Percentiles rank a stretch among this genome's conserved stretches.
phyloP scores from a whole-genome alignment of 23 tunicate genomes.

The Aplidium turbinatum region DNA sequence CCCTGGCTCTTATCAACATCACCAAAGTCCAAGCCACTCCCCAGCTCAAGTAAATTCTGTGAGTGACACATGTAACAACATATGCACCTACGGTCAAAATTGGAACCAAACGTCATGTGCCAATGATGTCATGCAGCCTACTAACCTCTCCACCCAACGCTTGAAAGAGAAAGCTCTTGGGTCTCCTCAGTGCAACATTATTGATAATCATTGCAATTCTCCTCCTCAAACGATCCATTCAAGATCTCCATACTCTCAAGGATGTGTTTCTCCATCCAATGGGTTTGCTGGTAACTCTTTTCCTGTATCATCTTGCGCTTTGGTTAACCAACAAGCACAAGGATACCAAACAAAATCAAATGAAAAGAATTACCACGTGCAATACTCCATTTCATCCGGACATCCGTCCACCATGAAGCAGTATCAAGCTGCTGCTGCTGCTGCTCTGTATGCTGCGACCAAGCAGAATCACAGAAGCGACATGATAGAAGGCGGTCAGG shows the following conservation, averaged over 20 bases:
- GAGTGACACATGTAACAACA: neutral
- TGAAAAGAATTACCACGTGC: slow-evolving; percentile 87
- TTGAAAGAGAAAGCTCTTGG: slow-evolving; percentile 11
- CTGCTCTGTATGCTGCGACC: slow-evolving; percentile 49
- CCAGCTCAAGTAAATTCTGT: neutral
- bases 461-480: slow-evolving; percentile 20
- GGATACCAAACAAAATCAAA: neutral
- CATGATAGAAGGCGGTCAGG: slow-evolving; percentile 37
- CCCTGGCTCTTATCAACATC: slow-evolving; percentile 17
- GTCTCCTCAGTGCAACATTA: slow-evolving; percentile 26
- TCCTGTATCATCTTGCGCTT: neutral
- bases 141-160: slow-evolving; percentile 17
- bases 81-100: neutral
- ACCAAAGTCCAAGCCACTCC: slow-evolving; percentile 18
- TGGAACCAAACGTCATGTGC: slow-evolving; percentile 4
- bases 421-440: slow-evolving; percentile 79
- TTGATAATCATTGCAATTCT: slow-evolving; percentile 10
- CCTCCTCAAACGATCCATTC: slow-evolving; percentile 5
- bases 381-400: slow-evolving; percentile 78
- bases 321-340: neutral
- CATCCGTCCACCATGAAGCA: slow-evolving; percentile 61
- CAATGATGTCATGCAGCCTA: slow-evolving; percentile 18
- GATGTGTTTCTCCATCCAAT: neutral
- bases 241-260: slow-evolving; percentile 18
- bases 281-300: neutral